Percentiles rank a stretch among this genome's conserved stretches.
Evolutionary conservation across 2,797 vertebrate genomes (phyloP).

Genomic region (Myiothlypis coronata): DNA sequence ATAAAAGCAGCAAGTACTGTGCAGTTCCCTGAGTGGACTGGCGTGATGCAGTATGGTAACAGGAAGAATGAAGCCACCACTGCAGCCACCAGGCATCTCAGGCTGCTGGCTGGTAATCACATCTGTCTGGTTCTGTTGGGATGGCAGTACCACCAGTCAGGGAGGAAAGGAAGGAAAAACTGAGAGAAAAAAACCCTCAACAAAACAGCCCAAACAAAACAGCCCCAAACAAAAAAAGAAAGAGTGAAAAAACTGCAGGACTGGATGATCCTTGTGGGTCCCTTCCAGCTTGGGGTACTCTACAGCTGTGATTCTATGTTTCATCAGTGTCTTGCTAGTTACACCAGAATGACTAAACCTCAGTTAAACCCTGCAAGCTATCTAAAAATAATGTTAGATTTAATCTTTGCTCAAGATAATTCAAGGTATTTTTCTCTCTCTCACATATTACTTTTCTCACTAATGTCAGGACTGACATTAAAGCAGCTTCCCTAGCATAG

Average conservation of each 20-base stretch:
- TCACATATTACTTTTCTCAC: not conserved
- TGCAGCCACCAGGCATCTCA: not conserved
- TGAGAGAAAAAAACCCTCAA: not conserved
- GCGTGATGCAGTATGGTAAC: rapidly evolving
- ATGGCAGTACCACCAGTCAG: not conserved
- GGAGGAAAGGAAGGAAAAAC: not conserved
- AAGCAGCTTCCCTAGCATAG: not conserved
- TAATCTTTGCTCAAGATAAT: not conserved
- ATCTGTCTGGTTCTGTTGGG: not conserved
- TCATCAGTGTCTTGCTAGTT: not conserved
- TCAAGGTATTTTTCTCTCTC: constrained; percentile 3
- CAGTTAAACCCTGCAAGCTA: not conserved
- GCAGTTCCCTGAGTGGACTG: not conserved
- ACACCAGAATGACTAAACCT: not conserved
- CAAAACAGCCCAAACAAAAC: not conserved
- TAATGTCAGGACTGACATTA: constrained; percentile 3
- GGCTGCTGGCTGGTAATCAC: not conserved
- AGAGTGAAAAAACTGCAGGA: not conserved
- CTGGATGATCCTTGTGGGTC: not conserved
- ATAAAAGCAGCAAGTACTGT: not conserved
- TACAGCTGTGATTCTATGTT: not conserved
- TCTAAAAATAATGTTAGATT: not conserved
- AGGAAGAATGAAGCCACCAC: not conserved
- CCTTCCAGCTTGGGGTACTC: not conserved
- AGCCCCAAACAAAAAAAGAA: not conserved